Evolutionary conservation across 2,797 vertebrate genomes (phyloP), one percentile per base, ranked within the genome.

Genomic region (Clarias platycephalus): DNA sequence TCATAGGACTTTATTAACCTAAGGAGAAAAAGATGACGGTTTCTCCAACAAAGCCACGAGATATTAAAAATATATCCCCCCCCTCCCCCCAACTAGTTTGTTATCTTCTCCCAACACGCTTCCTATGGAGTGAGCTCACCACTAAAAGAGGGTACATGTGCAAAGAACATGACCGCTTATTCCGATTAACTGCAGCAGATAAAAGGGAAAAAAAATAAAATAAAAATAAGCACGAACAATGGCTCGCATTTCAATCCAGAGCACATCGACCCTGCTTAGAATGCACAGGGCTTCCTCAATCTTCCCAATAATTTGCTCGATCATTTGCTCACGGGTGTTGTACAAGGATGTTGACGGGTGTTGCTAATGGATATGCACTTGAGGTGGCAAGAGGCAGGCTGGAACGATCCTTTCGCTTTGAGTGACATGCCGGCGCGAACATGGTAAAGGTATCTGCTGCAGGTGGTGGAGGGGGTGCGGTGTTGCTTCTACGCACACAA

Each of bases 251-350:
- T 64, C 34, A 44, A n/a, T 20, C 12, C 62, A 34, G 49, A 26
- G 12, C 28, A 53, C 40, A 26, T 10, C 2, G 9, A 44, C 16
- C 24, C 68, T 64, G 58, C 8, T 80, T 79, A 24, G 55, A 80
- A 86, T 60, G 37, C 60, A 31, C 24, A 22, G 8, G 75, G 18
- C 22, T 28, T 79, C 40, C 12, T 10, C 60, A 28, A 24, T 57
- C 74, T n/a, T 63, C 44, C 60, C 67, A 31, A 49, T 82, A 44
- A 80, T 83, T 83, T 86, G 81, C 62, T 71, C 57, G 5, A 60
- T 67, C 34, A 82, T 82, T 86, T 82, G 75, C 49, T 86, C 76
- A 79, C n/a, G 26, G 76, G 40, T 86, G 85, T 80, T 72, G 28
- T 57, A 63, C 75, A 66, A 83, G 82, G 37, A 83, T 44, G 44